These are phyloP conservation scores for Hemithea aestivaria DNA, from an alignment of 2,888 invertebrate genomes.

Conservation along the genomic window DNA sequence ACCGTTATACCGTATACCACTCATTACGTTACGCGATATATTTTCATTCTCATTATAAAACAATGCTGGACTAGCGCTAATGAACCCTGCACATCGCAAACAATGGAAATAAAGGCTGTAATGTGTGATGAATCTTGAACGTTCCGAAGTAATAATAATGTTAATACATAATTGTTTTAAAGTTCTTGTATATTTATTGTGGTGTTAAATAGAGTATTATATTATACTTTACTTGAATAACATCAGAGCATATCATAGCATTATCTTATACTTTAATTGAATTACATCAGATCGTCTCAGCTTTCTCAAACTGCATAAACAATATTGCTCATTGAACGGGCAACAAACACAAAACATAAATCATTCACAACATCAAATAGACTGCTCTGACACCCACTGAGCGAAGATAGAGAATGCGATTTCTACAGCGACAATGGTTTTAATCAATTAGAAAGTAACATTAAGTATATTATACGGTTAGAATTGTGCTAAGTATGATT, in stretches of 20 bases:
- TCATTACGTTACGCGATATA: constrained; percentile 8
- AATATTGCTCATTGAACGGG: constrained; percentile 23
- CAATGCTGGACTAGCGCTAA: constrained; percentile 20
- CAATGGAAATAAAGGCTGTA: constrained; percentile 18
- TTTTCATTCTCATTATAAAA: constrained; percentile 27
- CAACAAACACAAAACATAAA: constrained; percentile 29
- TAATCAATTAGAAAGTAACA: constrained; percentile 14
- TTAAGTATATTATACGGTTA: constrained; percentile 6
- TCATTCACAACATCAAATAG: constrained; percentile 34
- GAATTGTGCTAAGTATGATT: too few species aligned
- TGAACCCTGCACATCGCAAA: constrained; percentile 7
- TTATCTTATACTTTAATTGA: too few species aligned
- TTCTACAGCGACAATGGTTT: constrained; percentile 14
- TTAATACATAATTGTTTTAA: too few species aligned
- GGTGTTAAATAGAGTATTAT: too few species aligned
- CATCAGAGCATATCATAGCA: too few species aligned
- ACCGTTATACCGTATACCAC: constrained; percentile 11
- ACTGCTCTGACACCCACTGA: constrained; percentile 31
- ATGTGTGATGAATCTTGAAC: too few species aligned
- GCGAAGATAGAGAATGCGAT: constrained; percentile 23
- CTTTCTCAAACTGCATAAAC: constrained; percentile 31
- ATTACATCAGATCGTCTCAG: not conserved
- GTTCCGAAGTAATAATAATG: too few species aligned
- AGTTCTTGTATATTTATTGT: too few species aligned
- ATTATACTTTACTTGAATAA: too few species aligned